These are phyloP conservation scores for Agonopterix heracliana DNA, from an alignment of 2,888 invertebrate genomes.

Conservation along the genomic window DNA sequence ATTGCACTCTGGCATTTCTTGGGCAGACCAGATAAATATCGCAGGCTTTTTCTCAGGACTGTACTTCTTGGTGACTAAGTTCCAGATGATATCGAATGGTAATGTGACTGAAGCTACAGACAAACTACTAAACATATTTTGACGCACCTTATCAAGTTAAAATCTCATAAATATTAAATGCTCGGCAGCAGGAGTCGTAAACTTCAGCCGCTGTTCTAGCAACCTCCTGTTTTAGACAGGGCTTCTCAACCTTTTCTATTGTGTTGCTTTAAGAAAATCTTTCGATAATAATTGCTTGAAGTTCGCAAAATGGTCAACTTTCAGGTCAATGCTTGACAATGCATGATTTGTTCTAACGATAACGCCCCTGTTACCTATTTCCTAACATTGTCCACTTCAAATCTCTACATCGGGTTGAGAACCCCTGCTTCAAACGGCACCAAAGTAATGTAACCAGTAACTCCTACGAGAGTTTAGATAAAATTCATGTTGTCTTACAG, in stretches of 20 bases:
- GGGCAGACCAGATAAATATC: too few relatives aligned
- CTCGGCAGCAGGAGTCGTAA: constrained; percentile 12
- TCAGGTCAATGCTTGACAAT: too few relatives aligned
- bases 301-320: too few relatives aligned
- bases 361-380: too few relatives aligned
- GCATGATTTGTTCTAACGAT: too few relatives aligned
- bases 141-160: constrained; percentile 13
- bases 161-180: constrained; percentile 22
- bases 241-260: too few relatives aligned
- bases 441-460: constrained; percentile 13
- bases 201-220: constrained; percentile 12
- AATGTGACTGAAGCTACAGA: neutral
- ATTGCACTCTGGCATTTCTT: neutral
- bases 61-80: neutral
- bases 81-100: too few relatives aligned
- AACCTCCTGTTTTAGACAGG: constrained; percentile 1
- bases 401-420: neutral
- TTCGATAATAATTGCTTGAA: too few relatives aligned
- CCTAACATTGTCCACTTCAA: neutral
- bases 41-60: neutral
- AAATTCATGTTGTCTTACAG: constrained; percentile 30
- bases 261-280: too few relatives aligned
- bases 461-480: constrained; percentile 20
- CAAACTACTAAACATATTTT: neutral
- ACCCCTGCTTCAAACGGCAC: neutral